Percentiles rank a stretch among this genome's conserved stretches.
These are phyloP conservation scores for Musca domestica DNA, from an alignment of 1,140 invertebrate species.

Conservation along the genomic window DNA sequence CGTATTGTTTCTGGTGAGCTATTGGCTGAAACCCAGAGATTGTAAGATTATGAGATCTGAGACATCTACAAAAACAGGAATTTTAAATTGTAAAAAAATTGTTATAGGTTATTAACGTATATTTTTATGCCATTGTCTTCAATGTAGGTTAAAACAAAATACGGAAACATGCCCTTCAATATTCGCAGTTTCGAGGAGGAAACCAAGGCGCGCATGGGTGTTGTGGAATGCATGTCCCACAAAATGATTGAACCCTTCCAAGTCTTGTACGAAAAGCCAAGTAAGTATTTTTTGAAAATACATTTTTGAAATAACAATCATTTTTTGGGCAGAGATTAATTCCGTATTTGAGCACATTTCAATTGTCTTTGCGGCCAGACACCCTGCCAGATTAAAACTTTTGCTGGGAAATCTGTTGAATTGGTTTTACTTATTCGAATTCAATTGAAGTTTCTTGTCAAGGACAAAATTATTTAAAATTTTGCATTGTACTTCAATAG, in stretches of 20 bases:
- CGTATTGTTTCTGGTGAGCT: background rate
- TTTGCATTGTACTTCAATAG: background rate
- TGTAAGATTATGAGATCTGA: constrained; percentile 32
- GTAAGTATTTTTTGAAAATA: constrained; percentile 45
- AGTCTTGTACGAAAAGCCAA: constrained; percentile 68
- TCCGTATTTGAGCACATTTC: constrained; percentile 39
- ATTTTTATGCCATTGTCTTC: constrained; percentile 10
- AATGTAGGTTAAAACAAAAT: constrained; percentile 78
- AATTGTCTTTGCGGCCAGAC: constrained; percentile 47
- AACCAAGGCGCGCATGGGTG: constrained; percentile 95
- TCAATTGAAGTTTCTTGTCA: constrained; percentile 23
- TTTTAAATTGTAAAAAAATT: background rate
- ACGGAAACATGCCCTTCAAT: constrained; percentile 92
- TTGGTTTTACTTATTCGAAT: constrained; percentile 16
- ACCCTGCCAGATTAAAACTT: constrained; percentile 50
- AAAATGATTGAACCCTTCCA: constrained; percentile 97
- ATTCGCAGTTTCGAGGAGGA: constrained; percentile 92
- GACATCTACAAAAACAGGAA: background rate
- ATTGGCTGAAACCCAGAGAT: constrained; percentile 23
- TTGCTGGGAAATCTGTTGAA: constrained; percentile 21
- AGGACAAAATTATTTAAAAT: background rate
- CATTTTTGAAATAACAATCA: background rate
- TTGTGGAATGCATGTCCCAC: constrained; percentile 97
- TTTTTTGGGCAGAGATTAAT: constrained; percentile 39
- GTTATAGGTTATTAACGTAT: background rate